Conservation (phyloP, 2,888 invertebrate species). For the Stramonita haemastoma region DNA sequence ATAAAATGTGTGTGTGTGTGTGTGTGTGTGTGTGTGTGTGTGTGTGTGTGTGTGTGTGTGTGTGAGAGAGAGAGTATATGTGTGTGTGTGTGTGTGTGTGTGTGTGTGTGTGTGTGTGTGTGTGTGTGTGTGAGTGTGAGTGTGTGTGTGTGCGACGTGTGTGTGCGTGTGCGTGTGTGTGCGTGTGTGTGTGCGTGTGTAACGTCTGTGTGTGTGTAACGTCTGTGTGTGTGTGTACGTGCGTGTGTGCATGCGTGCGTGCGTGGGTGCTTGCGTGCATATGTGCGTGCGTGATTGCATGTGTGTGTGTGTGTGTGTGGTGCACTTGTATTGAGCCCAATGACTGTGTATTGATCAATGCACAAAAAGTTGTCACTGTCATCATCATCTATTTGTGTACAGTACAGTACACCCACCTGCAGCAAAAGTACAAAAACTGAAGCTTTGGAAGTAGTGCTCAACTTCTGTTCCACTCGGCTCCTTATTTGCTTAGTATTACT, state of each 20-base stretch:
- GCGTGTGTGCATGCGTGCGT: background rate
- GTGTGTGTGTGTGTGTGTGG: background rate
- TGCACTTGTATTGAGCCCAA: background rate
- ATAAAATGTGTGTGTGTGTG: background rate
- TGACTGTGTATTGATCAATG: background rate
- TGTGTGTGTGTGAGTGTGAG: background rate
- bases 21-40: background rate
- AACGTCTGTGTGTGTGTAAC: background rate
- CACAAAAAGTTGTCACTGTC: background rate
- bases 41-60: background rate
- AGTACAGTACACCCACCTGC: background rate
- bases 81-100: background rate
- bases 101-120: background rate
- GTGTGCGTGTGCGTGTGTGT: background rate
- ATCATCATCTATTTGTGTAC: too few species aligned
- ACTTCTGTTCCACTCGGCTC: too few species aligned
- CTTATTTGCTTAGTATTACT: too few species aligned
- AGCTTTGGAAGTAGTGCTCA: too few species aligned
- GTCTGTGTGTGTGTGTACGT: background rate
- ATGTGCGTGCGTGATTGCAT: background rate
- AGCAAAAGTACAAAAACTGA: background rate
- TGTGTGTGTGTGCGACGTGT: background rate
- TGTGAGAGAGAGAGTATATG: background rate
- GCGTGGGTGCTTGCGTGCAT: background rate
- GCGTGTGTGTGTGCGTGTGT: background rate